phyloP scores from a whole-genome alignment of 2,797 vertebrate species.

The Odontamblyopus lacepedii region DNA sequence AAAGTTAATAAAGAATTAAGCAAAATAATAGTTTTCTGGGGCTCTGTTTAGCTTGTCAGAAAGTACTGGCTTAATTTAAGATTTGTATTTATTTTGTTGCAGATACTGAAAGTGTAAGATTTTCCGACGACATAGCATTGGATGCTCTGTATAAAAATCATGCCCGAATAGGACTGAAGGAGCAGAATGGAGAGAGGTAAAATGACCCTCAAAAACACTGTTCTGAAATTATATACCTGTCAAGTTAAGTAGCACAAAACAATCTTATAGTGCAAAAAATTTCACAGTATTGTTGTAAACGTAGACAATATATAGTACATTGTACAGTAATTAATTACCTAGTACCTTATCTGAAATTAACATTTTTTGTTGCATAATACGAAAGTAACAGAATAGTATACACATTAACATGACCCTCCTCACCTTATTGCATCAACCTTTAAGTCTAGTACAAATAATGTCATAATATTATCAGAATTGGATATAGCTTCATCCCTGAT shows the following conservation, averaged over 20 bases:
- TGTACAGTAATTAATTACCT: neutral
- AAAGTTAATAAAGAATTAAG: too few species aligned
- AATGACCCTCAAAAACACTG: neutral
- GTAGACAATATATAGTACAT: neutral
- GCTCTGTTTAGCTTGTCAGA: neutral
- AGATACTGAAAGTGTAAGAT: conserved; percentile 67
- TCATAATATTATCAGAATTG: neutral
- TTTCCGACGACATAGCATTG: conserved; percentile 62
- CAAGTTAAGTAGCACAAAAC: neutral
- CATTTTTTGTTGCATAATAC: neutral
- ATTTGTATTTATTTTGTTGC: conserved; percentile 7
- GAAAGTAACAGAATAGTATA: neutral
- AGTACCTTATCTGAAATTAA: neutral
- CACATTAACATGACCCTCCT: neutral
- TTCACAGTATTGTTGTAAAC: neutral
- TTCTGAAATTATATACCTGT: neutral
- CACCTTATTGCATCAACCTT: neutral
- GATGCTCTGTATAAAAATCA: conserved; percentile 46
- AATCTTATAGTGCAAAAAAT: neutral
- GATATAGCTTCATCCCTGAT: neutral
- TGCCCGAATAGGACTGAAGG: conserved; percentile 49
- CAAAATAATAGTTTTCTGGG: neutral
- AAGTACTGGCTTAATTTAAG: neutral
- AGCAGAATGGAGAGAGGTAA: conserved; percentile 79
- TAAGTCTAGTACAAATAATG: neutral